phyloP scores from a whole-genome alignment of 2,888 invertebrate species.

The Celastrina argiolus region DNA sequence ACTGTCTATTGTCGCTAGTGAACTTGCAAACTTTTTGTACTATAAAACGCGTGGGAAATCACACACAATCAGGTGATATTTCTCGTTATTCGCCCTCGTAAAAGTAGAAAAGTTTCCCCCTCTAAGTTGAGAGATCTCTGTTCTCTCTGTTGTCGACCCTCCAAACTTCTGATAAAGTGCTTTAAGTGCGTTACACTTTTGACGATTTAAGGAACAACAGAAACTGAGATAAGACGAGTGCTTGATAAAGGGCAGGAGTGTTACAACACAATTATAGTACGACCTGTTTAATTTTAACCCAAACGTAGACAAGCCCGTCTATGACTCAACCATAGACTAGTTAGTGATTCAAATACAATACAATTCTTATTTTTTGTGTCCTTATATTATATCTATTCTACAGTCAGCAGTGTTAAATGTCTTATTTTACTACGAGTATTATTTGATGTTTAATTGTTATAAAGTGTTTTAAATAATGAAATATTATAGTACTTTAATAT shows the following conservation, averaged over 20 bases:
- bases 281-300: background rate
- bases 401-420: no score
- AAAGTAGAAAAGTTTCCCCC: background rate
- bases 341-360: no score
- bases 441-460: no score
- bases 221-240: background rate
- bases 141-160: background rate
- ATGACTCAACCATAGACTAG: no score
- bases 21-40: background rate
- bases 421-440: no score
- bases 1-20: no score
- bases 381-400: no score
- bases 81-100: background rate
- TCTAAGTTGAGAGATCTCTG: background rate
- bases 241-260: background rate
- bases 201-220: background rate
- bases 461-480: no score
- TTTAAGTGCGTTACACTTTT: background rate
- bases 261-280: no score
- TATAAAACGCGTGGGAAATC: background rate
- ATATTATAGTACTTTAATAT: no score
- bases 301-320: background rate
- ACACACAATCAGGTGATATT: slow-evolving; percentile 5
- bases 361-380: no score
- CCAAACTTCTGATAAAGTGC: slow-evolving; percentile 1